Evolutionary conservation across 1,140 invertebrate species (phyloP).

Genomic region (Camponotus vicinus): DNA sequence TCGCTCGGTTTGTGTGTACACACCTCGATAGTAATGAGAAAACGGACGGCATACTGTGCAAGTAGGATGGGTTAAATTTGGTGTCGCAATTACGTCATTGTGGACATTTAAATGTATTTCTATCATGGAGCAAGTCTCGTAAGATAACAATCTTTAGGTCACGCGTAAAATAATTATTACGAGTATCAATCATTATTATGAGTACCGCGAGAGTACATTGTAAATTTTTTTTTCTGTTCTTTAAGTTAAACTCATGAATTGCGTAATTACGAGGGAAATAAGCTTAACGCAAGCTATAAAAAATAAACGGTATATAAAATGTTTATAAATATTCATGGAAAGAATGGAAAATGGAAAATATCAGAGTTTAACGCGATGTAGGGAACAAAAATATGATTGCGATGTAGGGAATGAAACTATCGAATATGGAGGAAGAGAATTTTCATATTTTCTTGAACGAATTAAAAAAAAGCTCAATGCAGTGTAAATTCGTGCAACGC

Average conservation of each 20-base stretch:
- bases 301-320: not conserved
- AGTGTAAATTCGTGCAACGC: constrained; percentile 2
- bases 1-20: constrained; percentile 53
- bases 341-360: constrained; percentile 18
- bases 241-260: not conserved
- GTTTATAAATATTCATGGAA: not conserved
- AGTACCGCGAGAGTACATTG: not conserved
- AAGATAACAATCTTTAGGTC: constrained; percentile 3
- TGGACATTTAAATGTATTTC: not conserved
- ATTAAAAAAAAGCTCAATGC: constrained; percentile 54
- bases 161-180: not conserved
- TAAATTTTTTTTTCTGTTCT: constrained; percentile 5
- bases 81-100: constrained; percentile 58
- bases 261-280: not conserved
- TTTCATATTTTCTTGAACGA: constrained; percentile 25
- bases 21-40: constrained; percentile 49
- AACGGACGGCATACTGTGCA: constrained; percentile 23
- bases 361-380: not conserved
- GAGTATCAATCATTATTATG: not conserved
- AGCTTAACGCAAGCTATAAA: not conserved
- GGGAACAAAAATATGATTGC: constrained; percentile 11
- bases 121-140: not conserved
- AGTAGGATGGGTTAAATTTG: constrained; percentile 30
- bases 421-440: not conserved
- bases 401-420: not conserved